Base-by-base conservation (phyloP, 2,888 invertebrate genomes). In the Xestia c-nigrum region DNA sequence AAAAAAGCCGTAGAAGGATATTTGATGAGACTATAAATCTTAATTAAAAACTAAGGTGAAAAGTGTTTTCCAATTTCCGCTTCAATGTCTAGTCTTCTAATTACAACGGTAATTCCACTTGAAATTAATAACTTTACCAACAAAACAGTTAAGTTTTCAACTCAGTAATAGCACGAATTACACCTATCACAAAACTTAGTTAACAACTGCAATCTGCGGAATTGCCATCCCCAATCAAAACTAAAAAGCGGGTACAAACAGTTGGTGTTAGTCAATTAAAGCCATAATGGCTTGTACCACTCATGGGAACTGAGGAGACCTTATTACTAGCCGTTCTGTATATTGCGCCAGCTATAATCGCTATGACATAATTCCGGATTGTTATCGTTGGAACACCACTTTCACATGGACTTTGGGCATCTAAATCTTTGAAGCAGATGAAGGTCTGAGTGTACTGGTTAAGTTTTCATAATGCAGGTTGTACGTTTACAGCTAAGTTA, bases 271-370 rank as follows among this genome's bases (percentile, higher is more conserved):
- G 78, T 71, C 92, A 94, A 95, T 95, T 94, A 95, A 81, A 90
- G 88, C 92, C 90, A 91, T 94, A 94, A 94, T 94, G 87, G 93
- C 91, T 87, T 91, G 90, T 88, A 85, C 90, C 86, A 89, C 90
- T 91, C 92, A 94, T 95, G 94, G 94, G 95, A 95, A 94, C 92
- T 87, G 83, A 89, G 86, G 90, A 90, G 89, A 91, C 89, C 76
- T 85, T 85, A 85, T 90, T 70, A 84, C 90, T 91, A 91, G 88
- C 85, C 84, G 90, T 88, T 89, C 88, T 89, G 85, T 86, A 81
- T 85, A 91, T 95, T 95, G 93, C 91, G 93, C 93, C 94, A 95
- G 92, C 91, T 90, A 94, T 95, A 93, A 94, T 94, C 91, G 91
- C 90, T 93, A 90, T 95, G 95, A 94, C 95, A 95, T 93, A 92